phyloP scores from a whole-genome alignment of 2,888 invertebrate genomes.

The Synergus umbraculus region DNA sequence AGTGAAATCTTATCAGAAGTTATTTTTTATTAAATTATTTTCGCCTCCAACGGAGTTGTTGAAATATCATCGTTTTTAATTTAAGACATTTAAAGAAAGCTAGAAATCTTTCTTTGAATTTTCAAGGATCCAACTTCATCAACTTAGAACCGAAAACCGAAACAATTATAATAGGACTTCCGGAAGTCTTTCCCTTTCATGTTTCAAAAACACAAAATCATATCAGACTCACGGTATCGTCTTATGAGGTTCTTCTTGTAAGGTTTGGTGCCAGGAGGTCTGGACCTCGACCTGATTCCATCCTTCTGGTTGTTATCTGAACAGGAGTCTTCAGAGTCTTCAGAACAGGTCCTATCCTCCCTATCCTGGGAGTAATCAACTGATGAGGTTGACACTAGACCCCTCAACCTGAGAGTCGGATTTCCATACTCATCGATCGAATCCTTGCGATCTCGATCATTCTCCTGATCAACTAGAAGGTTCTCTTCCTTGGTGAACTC shows the following conservation, averaged over 20 bases:
- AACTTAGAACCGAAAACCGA: too few relatives aligned
- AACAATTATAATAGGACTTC: not conserved
- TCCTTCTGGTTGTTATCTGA: constrained; percentile 82
- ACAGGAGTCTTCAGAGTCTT: constrained; percentile 90
- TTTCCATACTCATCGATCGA: constrained; percentile 66
- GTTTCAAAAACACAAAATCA: not conserved
- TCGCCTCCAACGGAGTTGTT: too few relatives aligned
- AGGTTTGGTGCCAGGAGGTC: constrained; percentile 79
- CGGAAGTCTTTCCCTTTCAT: not conserved
- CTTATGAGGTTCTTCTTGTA: constrained; percentile 96
- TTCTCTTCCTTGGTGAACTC: constrained; percentile 74
- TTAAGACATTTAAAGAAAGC: too few relatives aligned
- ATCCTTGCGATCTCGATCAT: constrained; percentile 51
- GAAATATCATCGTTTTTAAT: too few relatives aligned
- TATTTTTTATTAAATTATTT: too few relatives aligned
- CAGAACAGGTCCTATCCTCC: constrained; percentile 83
- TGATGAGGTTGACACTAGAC: constrained; percentile 63
- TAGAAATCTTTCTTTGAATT: too few relatives aligned
- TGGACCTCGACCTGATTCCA: constrained; percentile 77
- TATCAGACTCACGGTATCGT: constrained; percentile 91
- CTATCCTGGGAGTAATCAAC: constrained; percentile 74
- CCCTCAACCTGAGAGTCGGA: constrained; percentile 76
- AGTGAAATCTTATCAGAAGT: too few relatives aligned
- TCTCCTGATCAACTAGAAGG: constrained; percentile 57
- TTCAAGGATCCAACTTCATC: too few relatives aligned